Evolutionary conservation across 2,888 invertebrate species (phyloP), one percentile per base, ranked within the genome.

Genomic region (Ormyrus thymus): DNA sequence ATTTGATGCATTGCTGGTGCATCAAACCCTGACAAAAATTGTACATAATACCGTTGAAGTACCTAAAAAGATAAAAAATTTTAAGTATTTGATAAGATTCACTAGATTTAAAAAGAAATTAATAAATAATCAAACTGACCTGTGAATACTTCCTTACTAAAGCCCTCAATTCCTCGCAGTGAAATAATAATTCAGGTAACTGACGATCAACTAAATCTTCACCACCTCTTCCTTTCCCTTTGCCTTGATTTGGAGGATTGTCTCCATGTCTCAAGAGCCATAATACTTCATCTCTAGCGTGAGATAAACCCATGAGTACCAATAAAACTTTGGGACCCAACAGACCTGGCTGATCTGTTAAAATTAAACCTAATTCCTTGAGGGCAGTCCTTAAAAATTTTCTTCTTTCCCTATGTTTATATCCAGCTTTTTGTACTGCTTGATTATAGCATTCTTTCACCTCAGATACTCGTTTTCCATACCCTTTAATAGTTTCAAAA

Each of bases 271-370:
- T 93, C 62, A 99, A 90, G 65, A 99, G 92, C 99, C 99, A 99
- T 69, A 96, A 93, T 43, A 99, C 96, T 92, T 99, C 99, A 92
- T 99, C 99, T 85, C 99, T 93, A 0, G 98, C 95, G 90, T 97
- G 95, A 82, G 97, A 97, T 9, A 99, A 91, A 0, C 97, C 99
- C 93, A 99, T 98, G 88, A 99, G 97, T 83, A 99, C 97, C 86
- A 98, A 94, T 78, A 99, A 92, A 7, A 98, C 97, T 91, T 99
- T 99, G 0, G 99, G 99, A 0, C 99, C 99, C 61, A 99, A 91
- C 43, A 99, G 91, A 0, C 99, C 98, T 4, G 99, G 99, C 89
- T 99, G 98, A 91, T 99, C 99, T 13, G 98, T 97, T 88, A 99
- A 93, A 85, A 99, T 96, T 3, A 98, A 92, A 0, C 97, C 97